Percentiles rank a stretch among this genome's conserved stretches.
phyloP scores from a whole-genome alignment of 35 echinoderm and acorn worm species.

The Lytechinus pictus region DNA sequence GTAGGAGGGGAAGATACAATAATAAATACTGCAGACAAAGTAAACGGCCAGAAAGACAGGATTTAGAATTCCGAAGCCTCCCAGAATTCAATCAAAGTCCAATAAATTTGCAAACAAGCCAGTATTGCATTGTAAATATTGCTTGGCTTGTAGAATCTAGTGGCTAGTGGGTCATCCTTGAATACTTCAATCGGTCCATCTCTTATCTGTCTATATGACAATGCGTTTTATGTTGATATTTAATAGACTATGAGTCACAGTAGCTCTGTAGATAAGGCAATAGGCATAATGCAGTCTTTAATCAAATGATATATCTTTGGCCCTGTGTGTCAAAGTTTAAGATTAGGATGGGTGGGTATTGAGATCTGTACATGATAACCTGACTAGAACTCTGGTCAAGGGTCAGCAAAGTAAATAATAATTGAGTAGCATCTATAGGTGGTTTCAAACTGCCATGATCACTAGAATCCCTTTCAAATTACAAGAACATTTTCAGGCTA shows the following conservation, averaged over 20 bases:
- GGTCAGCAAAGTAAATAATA: no score
- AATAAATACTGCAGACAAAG: neutral
- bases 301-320: neutral
- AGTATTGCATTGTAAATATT: neutral
- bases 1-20: neutral
- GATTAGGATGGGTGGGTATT: neutral
- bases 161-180: neutral
- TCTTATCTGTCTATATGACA: neutral
- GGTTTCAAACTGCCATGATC: no score
- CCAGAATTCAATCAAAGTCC: constrained; percentile 10
- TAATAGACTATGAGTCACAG: neutral
- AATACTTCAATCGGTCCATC: neutral
- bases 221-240: neutral
- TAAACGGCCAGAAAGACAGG: neutral
- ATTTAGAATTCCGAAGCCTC: neutral
- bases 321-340: neutral
- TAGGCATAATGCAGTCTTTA: neutral
- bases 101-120: constrained; percentile 15
- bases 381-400: no score
- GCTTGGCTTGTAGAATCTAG: neutral
- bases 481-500: no score
- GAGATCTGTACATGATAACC: no score
- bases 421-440: no score
- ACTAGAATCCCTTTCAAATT: no score
- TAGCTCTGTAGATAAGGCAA: neutral